These are phyloP conservation scores for Pelobates fuscus DNA, from an alignment of 2,113 vertebrate genomes.

Conservation along the genomic window DNA sequence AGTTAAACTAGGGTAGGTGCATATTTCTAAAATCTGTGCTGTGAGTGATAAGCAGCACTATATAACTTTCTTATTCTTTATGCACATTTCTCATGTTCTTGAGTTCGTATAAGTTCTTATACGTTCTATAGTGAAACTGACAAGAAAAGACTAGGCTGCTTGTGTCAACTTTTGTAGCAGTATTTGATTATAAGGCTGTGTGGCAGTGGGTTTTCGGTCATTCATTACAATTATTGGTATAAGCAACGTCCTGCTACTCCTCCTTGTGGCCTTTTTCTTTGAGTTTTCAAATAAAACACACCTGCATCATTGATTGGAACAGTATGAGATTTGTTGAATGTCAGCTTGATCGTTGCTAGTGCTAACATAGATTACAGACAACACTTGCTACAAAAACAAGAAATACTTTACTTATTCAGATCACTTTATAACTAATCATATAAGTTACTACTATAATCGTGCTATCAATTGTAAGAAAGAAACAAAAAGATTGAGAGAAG, in stretches of 20 bases:
- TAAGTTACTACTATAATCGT: no score
- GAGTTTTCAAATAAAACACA: slow-evolving; percentile 38
- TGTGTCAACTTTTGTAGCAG: slow-evolving; percentile 1
- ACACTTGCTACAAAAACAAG: not conserved
- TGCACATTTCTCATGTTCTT: no score
- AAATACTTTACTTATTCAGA: no score
- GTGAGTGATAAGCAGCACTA: no score
- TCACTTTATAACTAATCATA: no score
- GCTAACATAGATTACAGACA: not conserved
- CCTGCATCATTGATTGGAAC: slow-evolving; percentile 39
- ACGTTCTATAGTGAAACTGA: not conserved
- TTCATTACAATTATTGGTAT: slow-evolving; percentile 17
- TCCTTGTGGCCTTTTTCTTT: slow-evolving; percentile 19
- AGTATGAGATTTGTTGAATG: slow-evolving; percentile 27
- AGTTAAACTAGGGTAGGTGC: no score
- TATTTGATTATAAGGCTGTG: not conserved
- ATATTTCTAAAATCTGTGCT: no score
- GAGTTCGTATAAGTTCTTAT: no score
- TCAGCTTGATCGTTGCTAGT: slow-evolving; percentile 25
- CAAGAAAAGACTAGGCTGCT: not conserved
- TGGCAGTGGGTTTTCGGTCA: slow-evolving; percentile 16
- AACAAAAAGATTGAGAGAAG: no score
- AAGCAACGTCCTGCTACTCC: slow-evolving; percentile 15
- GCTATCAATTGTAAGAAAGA: no score
- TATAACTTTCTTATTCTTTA: no score